Conservation (phyloP, 2,888 invertebrate species). For the Trypoxylon attenuatum region DNA sequence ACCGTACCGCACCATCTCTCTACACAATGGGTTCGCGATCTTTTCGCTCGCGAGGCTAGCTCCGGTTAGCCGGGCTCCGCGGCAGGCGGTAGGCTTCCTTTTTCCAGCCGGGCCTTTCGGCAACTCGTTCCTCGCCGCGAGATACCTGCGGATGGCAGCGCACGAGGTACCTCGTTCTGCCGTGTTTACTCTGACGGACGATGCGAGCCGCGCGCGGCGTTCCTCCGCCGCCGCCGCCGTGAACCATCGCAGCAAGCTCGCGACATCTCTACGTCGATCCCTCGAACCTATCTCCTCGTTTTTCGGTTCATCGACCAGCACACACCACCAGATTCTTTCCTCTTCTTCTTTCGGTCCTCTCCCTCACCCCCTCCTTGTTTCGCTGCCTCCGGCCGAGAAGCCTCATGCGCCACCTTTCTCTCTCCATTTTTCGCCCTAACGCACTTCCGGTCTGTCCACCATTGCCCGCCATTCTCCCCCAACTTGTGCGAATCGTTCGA, state of each 20-base stretch:
- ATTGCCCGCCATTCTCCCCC: neutral
- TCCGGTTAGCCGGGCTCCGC: neutral
- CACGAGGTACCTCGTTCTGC: slow-evolving; percentile 40
- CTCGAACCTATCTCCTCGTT: neutral
- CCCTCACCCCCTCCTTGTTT: neutral
- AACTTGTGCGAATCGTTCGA: neutral
- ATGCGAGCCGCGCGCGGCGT: slow-evolving; percentile 48
- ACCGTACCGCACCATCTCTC: slow-evolving; percentile 7
- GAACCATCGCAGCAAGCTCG: slow-evolving; percentile 2
- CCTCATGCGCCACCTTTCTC: neutral
- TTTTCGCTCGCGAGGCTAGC: neutral
- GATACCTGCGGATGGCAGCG: slow-evolving; percentile 30
- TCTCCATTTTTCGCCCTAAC: no score
- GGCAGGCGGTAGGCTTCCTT: neutral
- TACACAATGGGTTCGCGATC: slow-evolving; percentile 5
- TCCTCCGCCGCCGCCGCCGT: slow-evolving; percentile 7
- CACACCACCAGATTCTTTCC: no score
- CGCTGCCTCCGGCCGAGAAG: neutral
- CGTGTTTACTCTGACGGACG: slow-evolving; percentile 56
- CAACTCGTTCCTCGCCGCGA: neutral
- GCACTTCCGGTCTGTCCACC: neutral
- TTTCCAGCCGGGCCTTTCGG: neutral
- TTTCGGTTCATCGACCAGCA: neutral
- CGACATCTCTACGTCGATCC: slow-evolving; percentile 14
- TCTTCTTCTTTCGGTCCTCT: neutral